Base-by-base conservation (phyloP, 2,888 invertebrate genomes). In the Eulithis prunata region DNA sequence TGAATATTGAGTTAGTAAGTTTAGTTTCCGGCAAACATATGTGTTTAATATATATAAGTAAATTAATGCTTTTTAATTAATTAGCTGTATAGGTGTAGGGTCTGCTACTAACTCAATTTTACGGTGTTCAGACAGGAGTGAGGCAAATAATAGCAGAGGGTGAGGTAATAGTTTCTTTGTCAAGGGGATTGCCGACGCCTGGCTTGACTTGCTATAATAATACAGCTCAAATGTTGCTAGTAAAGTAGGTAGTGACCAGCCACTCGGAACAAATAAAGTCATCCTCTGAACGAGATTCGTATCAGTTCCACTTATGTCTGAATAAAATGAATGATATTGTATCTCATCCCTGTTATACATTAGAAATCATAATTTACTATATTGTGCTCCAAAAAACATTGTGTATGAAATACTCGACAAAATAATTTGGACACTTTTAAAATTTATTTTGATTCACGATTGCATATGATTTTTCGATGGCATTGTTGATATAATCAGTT, bases 221-320 rank as follows among this genome's bases (percentile, higher is more conserved):
- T 49, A 53, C 49, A 51, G 54, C 38, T 57, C 41, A 57, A 54
- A 47, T 66, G 51, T 14, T 60, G 46, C 21, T 55, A 47, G 62
- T 52, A 28, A 53, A 57, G 66, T 66, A 59, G 56, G 62, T 64
- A 72, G 74, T 78, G 82, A 71, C 71, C 77, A 75, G 73, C 75
- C 73, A 78, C 74, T 78, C 79, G 84, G 81, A 83, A 85, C 85
- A 72, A 60, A 64, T 56, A 56, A 57, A 71, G 72, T 75, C 75
- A 80, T 81, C 78, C 79, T 75, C 69, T 56, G 69, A 74, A 52
- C 70, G 21, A 60, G 67, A 68, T 67, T 57, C 47, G 49, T 64
- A 64, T 68, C 67, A 57, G 36, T 54, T 62, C 59, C 53, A 53
- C 57, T 57, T 64, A 43, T 43, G 56, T 60, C 54, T 54, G 45